Base-by-base conservation (phyloP, 2,113 vertebrate genomes). In the Zootoca vivipara region DNA sequence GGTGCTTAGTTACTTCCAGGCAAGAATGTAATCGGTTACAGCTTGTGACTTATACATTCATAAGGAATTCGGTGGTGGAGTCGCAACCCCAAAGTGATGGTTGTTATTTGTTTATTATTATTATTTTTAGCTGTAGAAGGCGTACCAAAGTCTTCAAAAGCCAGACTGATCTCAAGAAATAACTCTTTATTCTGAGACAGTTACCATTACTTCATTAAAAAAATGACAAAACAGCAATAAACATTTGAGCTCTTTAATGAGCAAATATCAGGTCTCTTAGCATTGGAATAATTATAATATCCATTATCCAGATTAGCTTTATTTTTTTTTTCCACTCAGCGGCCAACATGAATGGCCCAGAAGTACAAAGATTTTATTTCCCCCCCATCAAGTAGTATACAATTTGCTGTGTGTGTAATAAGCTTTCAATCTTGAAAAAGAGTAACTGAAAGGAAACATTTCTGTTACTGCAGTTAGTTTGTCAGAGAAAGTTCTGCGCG, bases 401-500 rank as follows among this genome's bases (percentile, higher is more conserved):
- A 97, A 97, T 97, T 90, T 87, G 94, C 94, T 95, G 92, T 96
- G 92, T 97, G 97, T 97, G 97, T 97, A 97, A 97, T 97, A 97
- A 97, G 96, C 96, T 96, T 96, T 96, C 96, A 95, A 96, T 97
- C 96, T 97, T 97, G 96, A 97, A 97, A 97, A 97, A 97, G 96
- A 97, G 97, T 97, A 97, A 97, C 97, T 97, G 97, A 97, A 97
- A 97, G 97, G 97, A 97, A 97, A 97, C 94, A 96, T 97, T 97
- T 97, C 97, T 97, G 97, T 97, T 97, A 97, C 97, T 97, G 97
- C 97, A 97, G 97, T 97, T 97, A 97, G 97, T 97, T 97, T 97
- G 96, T 97, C 97, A 97, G 97, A 97, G 97, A 97, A 97, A 97
- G 96, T 96, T 97, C 97, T 97, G 97, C 91, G 92, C 96, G 95